Percentiles rank a stretch among this genome's conserved stretches.
These are phyloP conservation scores for Drosophila pseudoananassae DNA, from an alignment of 1,140 invertebrate species.

Conservation along the genomic window DNA sequence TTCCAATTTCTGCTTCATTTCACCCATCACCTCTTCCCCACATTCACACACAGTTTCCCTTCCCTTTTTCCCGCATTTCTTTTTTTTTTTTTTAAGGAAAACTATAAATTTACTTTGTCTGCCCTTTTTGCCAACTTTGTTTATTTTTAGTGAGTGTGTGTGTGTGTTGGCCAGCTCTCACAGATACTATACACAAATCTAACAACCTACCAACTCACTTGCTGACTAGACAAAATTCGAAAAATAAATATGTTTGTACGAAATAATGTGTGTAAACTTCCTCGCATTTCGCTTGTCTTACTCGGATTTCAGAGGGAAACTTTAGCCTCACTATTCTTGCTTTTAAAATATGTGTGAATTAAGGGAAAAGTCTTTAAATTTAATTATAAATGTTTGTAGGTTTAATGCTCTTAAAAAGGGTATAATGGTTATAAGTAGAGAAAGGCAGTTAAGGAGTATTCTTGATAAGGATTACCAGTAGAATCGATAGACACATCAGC, in stretches of 20 bases:
- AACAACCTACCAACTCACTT: constrained; percentile 41
- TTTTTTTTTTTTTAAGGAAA: constrained; percentile 21
- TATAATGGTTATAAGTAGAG: too few species aligned
- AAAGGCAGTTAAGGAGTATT: too few species aligned
- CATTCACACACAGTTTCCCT: constrained; percentile 29
- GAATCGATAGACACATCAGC: too few species aligned
- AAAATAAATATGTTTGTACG: constrained; percentile 16
- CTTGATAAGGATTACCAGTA: too few species aligned
- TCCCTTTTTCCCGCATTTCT: constrained; percentile 9
- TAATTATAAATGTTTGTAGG: too few species aligned
- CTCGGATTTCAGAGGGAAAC: constrained; percentile 8
- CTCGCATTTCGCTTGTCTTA: constrained; percentile 37
- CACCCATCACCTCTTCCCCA: constrained; percentile 32
- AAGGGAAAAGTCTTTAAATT: too few species aligned
- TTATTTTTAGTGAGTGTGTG: constrained; percentile 52
- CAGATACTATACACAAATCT: constrained; percentile 25
- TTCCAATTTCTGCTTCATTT: constrained; percentile 53
- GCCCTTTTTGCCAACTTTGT: constrained; percentile 55
- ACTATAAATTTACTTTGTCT: constrained; percentile 48
- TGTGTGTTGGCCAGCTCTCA: neutral
- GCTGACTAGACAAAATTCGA: constrained; percentile 60
- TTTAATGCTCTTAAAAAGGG: too few species aligned
- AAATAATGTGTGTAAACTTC: constrained; percentile 27
- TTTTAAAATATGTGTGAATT: neutral
- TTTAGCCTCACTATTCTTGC: neutral